These are phyloP conservation scores for Ia io DNA, from an alignment of 2,113 vertebrate genomes.

Conservation along the genomic window DNA sequence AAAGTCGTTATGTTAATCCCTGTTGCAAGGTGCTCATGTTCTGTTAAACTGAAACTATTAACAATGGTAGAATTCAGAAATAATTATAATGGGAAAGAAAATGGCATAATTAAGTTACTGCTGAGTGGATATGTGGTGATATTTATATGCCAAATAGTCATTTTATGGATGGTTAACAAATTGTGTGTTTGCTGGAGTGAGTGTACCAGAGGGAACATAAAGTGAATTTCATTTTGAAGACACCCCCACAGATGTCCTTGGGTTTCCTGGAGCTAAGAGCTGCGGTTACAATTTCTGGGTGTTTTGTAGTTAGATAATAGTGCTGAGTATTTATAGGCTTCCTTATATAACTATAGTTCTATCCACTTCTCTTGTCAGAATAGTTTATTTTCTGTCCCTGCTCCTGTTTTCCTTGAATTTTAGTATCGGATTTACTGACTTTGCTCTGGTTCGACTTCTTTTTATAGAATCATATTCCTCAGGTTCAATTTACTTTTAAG, in stretches of 20 bases:
- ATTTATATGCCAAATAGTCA: not conserved
- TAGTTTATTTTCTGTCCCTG: constrained; percentile 69
- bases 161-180: constrained; percentile 9
- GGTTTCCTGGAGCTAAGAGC: constrained; percentile 40
- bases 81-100: not conserved
- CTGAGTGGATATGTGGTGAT: not conserved
- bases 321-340: constrained; percentile 63
- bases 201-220: constrained; percentile 24
- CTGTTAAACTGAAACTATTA: not conserved
- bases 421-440: constrained; percentile 62
- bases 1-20: not conserved
- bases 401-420: constrained; percentile 68
- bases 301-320: constrained; percentile 67
- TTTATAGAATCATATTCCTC: constrained; percentile 73
- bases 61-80: not conserved
- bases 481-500: constrained; percentile 78
- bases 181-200: not conserved
- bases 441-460: constrained; percentile 63
- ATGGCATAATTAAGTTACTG: not conserved
- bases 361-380: constrained; percentile 69
- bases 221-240: constrained; percentile 34
- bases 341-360: constrained; percentile 59
- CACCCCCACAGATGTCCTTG: not conserved
- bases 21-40: not conserved
- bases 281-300: constrained; percentile 48